These are phyloP conservation scores for Tragopan temminckii DNA, from an alignment of 2,797 vertebrate species.

Conservation along the genomic window DNA sequence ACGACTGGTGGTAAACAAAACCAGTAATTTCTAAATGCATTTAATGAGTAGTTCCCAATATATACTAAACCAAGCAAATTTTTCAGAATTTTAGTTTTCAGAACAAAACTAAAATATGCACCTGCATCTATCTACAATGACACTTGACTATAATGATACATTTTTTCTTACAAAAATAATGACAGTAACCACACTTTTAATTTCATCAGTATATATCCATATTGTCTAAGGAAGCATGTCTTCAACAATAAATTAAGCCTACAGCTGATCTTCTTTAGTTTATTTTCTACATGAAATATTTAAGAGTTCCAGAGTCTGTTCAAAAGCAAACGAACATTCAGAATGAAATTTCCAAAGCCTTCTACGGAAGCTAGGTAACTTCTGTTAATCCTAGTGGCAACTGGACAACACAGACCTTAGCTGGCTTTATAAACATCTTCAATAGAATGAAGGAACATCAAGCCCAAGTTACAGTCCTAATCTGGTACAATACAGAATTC, in stretches of 20 bases:
- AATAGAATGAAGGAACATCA: background rate
- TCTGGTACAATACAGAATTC: background rate
- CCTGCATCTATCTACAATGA: background rate
- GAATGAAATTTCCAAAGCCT: background rate
- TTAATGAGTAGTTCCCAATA: background rate
- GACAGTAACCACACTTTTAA: background rate
- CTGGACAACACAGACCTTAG: background rate
- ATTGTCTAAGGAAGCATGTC: background rate
- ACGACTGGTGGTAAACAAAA: conserved; percentile 1
- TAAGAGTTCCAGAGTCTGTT: background rate
- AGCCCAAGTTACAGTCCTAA: background rate
- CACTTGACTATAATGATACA: background rate
- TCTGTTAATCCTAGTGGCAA: background rate
- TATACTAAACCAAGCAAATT: background rate
- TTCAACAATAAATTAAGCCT: background rate
- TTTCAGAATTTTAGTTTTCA: background rate
- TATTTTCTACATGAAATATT: background rate
- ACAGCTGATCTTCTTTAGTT: background rate
- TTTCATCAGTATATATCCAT: background rate
- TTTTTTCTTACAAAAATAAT: background rate
- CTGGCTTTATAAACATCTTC: background rate
- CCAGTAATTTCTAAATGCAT: background rate
- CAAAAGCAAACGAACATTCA: background rate
- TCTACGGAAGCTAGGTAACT: background rate
- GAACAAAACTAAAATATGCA: conserved; percentile 8